Evolutionary conservation across 2,797 vertebrate genomes (phyloP), one percentile per base, ranked within the genome.

Genomic region (Spinus pinus): DNA sequence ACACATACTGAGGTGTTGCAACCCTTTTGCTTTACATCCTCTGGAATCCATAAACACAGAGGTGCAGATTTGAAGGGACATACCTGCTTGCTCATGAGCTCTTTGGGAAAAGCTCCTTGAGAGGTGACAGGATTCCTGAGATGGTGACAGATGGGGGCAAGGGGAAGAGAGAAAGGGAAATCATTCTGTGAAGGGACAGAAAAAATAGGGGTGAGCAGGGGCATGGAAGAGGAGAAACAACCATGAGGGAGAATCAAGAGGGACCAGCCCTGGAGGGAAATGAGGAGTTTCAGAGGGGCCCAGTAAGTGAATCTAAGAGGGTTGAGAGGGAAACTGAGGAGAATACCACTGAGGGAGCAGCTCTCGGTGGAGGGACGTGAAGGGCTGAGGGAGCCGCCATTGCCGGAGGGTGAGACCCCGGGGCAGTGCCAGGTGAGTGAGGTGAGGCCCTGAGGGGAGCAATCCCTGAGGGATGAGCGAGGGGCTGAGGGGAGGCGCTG

Each of bases 131-230:
- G 23, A 73, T 56, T 78, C 53, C 53, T 56, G 1, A 77, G 64
- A 47, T 5, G 14, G 23, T 41, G 57, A 33, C 0, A 0, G 51
- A 51, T 7, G 0, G 8, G 8, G 6, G 7, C 31, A 14, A 6
- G 4, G 14, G 7, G 28, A 73, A 74, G 1, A 7, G 33, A 71
- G 33, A 44, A 49, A 24, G 3, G 10, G 35, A 44, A 61, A 27
- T 39, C 2, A 13, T 35, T 75, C 19, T 33, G 41, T 27, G 51
- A 86, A 47, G 31, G 25, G 6, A 6, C 86, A 41, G 14, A 7
- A 7, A 46, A 79, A 81, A 79, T 4, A 24, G 6, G 6, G 9
- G 3, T 4, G 37, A 71, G n/a, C 56, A 80, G 47, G 30, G 23
- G 5, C 7, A 23, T 1, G 5, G 14, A 41, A 90, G 8, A 8